phyloP scores from a whole-genome alignment of 2,888 invertebrate species.

The Sphinx pinastri region DNA sequence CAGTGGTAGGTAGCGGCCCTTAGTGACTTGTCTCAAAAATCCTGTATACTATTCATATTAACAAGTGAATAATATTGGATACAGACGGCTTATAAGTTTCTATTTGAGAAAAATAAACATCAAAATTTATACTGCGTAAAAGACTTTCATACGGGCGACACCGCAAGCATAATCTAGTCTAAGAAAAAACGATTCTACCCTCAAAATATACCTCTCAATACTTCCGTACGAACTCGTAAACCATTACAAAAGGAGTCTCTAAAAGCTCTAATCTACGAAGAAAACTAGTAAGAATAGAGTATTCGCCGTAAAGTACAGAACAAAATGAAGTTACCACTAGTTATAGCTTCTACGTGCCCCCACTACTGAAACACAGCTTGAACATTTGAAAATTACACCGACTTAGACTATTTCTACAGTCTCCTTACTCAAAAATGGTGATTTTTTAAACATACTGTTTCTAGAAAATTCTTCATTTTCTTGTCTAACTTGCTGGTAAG shows the following conservation, averaged over 20 bases:
- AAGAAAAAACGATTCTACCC: too few species aligned
- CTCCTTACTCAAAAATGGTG: not conserved
- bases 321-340: conserved; percentile 18
- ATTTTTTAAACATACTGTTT: not conserved
- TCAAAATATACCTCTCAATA: not conserved
- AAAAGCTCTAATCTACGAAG: conserved; percentile 13
- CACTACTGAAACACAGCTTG: not conserved
- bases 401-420: not conserved
- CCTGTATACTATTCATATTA: too few species aligned
- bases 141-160: too few species aligned
- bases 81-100: too few species aligned
- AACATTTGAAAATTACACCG: conserved; percentile 15
- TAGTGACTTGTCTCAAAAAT: too few species aligned
- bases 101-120: too few species aligned
- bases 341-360: conserved; percentile 4
- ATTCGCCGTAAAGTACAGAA: conserved; percentile 16
- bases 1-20: too few species aligned
- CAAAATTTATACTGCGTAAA: too few species aligned
- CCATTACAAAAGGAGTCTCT: not conserved
- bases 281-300: conserved; percentile 10
- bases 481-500: not conserved
- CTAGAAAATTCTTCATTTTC: not conserved
- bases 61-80: too few species aligned
- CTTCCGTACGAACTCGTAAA: not conserved
- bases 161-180: too few species aligned